phyloP scores from a whole-genome alignment of 2,888 invertebrate genomes.

The Lepidonotus clava region DNA sequence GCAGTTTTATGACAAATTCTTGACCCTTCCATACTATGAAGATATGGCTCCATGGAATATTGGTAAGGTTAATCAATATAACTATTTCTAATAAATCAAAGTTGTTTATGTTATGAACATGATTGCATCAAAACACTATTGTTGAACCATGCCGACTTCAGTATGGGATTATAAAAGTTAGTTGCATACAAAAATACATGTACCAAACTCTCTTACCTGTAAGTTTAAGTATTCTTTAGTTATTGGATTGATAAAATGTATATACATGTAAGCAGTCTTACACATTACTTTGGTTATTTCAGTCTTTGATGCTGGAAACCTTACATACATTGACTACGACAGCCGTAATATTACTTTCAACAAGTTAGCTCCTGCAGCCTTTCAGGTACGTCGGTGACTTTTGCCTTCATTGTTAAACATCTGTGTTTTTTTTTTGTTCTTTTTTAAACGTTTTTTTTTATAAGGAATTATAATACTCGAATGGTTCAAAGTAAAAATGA shows the following conservation, averaged over 20 bases:
- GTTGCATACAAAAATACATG: too few relatives aligned
- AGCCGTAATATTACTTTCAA: slow-evolving; percentile 61
- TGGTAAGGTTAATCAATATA: too few relatives aligned
- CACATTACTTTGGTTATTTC: background rate
- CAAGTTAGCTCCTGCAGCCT: slow-evolving; percentile 61
- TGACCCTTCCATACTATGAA: slow-evolving; percentile 63
- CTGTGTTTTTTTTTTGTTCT: background rate
- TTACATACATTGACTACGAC: slow-evolving; percentile 65
- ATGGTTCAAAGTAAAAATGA: too few relatives aligned
- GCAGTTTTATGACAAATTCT: slow-evolving; percentile 61
- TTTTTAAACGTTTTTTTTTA: background rate
- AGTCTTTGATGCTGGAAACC: slow-evolving; percentile 63
- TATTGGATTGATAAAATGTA: too few relatives aligned
- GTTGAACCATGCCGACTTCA: too few relatives aligned
- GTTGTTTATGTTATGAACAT: too few relatives aligned
- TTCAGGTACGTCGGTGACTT: slow-evolving; percentile 61
- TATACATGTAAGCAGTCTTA: background rate
- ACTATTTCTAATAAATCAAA: too few relatives aligned
- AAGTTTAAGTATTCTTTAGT: too few relatives aligned
- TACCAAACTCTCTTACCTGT: too few relatives aligned
- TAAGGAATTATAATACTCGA: too few relatives aligned
- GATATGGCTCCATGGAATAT: slow-evolving; percentile 67
- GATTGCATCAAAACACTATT: too few relatives aligned
- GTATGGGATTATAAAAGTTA: too few relatives aligned
- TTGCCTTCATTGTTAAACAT: background rate